These are phyloP conservation scores for Thereva unica DNA, from an alignment of 2,888 invertebrate species.

Conservation along the genomic window DNA sequence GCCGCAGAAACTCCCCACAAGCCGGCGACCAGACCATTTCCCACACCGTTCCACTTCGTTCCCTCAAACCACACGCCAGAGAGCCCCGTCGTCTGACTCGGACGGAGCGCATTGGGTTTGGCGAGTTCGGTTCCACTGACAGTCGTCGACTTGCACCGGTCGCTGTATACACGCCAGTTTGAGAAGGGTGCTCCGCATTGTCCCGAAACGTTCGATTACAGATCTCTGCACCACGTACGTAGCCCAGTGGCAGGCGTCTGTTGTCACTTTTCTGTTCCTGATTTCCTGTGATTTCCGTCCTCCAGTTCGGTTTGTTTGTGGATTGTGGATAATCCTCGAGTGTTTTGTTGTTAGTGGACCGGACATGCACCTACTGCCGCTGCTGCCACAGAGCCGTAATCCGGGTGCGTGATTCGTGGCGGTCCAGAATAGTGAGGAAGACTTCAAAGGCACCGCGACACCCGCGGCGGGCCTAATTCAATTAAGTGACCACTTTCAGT, in stretches of 20 bases:
- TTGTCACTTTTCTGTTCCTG: background rate
- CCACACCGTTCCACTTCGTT: too few relatives aligned
- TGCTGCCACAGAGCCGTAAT: conserved; percentile 1
- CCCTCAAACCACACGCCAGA: too few relatives aligned
- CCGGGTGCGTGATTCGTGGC: conserved; percentile 1
- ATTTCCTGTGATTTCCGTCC: background rate
- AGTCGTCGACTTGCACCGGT: conserved; percentile 39
- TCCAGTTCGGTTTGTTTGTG: background rate
- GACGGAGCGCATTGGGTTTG: background rate
- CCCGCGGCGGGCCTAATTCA: conserved; percentile 15
- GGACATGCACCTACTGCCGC: conserved; percentile 20
- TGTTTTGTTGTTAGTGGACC: background rate
- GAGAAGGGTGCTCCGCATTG: conserved; percentile 2
- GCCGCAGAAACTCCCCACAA: too few relatives aligned
- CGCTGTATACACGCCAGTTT: conserved; percentile 20
- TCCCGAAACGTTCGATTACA: background rate
- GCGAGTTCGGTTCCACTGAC: background rate
- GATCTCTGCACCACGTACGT: too few relatives aligned
- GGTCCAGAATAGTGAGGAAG: background rate
- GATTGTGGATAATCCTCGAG: background rate
- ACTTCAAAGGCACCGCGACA: conserved; percentile 1
- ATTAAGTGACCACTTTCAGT: conserved; percentile 17
- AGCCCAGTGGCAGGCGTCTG: background rate
- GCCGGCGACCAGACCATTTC: too few relatives aligned
- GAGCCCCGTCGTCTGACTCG: too few relatives aligned